Conservation (phyloP, 2,797 vertebrate species). For the Anolis apletophallus region DNA sequence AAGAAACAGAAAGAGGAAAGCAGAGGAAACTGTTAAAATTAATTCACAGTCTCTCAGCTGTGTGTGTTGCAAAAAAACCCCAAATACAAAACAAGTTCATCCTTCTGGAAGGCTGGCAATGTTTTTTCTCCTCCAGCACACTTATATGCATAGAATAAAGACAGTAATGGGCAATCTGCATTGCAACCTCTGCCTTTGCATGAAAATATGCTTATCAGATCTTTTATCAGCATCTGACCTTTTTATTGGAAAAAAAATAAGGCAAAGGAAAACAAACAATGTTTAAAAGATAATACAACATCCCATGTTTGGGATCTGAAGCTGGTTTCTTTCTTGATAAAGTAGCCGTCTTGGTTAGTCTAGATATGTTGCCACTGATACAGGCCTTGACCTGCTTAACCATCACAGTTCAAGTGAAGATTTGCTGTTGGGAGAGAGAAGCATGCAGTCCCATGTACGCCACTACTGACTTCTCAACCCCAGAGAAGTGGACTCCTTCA, state of each 20-base stretch:
- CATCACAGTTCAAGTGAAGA: background rate
- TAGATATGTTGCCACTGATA: background rate
- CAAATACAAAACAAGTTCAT: slow-evolving; percentile 4
- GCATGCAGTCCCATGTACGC: background rate
- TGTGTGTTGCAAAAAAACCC: background rate
- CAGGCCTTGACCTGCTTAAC: background rate
- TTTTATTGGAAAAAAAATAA: background rate
- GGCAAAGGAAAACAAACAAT: background rate
- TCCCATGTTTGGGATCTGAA: background rate
- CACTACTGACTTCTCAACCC: background rate
- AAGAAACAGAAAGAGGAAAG: background rate
- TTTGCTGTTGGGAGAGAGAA: background rate
- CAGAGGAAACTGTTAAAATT: slow-evolving; percentile 1
- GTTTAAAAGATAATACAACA: background rate
- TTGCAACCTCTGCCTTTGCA: slow-evolving; percentile 4
- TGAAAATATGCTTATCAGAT: background rate
- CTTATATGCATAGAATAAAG: slow-evolving; percentile 6
- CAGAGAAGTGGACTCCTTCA: background rate
- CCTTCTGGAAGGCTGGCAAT: slow-evolving; percentile 22
- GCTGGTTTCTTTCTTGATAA: background rate
- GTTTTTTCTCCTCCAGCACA: no score
- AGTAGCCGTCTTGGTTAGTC: background rate
- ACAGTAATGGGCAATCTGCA: slow-evolving; percentile 2
- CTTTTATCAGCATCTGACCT: background rate
- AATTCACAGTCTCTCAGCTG: slow-evolving; percentile 9